Percentiles rank a stretch among this genome's conserved stretches.
phyloP scores from a whole-genome alignment of 2,113 vertebrate species.

The Columbina picui region DNA sequence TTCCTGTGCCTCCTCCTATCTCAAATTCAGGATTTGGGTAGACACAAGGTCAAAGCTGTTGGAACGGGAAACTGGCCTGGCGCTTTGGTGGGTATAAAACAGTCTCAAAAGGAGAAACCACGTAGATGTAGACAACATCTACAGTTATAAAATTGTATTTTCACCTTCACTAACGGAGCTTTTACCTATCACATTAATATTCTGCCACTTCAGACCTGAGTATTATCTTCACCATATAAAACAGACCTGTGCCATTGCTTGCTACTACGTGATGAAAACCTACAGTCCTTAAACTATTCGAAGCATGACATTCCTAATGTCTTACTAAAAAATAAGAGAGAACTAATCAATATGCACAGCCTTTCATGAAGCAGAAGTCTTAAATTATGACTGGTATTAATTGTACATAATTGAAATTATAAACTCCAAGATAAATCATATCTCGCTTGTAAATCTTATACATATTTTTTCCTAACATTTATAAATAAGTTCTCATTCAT shows the following conservation, averaged over 20 bases:
- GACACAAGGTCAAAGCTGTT: not conserved
- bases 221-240: not conserved
- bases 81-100: not conserved
- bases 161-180: not conserved
- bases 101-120: not conserved
- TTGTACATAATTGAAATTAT: not conserved
- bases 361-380: not conserved
- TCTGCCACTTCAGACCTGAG: not conserved
- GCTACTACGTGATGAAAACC: not conserved
- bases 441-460: not conserved
- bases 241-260: not conserved
- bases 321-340: not conserved
- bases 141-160: not conserved
- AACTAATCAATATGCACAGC: not conserved
- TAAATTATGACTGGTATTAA: conserved; percentile 38
- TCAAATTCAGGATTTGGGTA: not conserved
- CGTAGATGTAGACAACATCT: not conserved
- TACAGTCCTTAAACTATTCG: not conserved
- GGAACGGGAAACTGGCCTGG: fast-evolving
- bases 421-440: conserved; percentile 13
- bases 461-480: conserved; percentile 5
- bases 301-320: not conserved
- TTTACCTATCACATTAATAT: not conserved
- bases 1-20: not conserved
- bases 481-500: conserved; percentile 28